Evolutionary conservation across 1,140 invertebrate genomes (phyloP).

Genomic region (Meloidogyne floridensis): DNA sequence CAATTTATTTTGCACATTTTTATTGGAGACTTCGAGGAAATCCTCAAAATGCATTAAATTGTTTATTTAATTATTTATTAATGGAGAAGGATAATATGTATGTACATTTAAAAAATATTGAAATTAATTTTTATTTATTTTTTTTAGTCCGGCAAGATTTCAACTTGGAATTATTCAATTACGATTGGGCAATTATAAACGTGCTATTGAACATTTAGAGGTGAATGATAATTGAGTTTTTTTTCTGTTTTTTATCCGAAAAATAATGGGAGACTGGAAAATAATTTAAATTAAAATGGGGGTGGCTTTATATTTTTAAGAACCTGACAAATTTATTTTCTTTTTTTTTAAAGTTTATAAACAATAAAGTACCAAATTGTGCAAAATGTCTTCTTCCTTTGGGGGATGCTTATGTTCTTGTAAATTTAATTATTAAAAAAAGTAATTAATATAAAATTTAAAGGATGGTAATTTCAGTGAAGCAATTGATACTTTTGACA

Average conservation of each 20-base stretch:
- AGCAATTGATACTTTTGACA: constrained; percentile 17
- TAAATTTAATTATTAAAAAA: not conserved
- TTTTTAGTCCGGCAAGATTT: constrained; percentile 31
- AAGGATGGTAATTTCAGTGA: constrained; percentile 26
- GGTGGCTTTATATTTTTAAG: too few relatives aligned
- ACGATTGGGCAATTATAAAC: constrained; percentile 16
- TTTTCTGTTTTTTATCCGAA: too few relatives aligned
- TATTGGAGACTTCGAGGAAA: constrained; percentile 33
- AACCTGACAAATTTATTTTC: not conserved
- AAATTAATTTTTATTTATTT: not conserved
- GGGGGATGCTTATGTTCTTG: constrained; percentile 26
- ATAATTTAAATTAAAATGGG: too few relatives aligned
- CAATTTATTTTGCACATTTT: constrained; percentile 24
- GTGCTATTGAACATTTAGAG: constrained; percentile 23
- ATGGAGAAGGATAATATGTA: constrained; percentile 14
- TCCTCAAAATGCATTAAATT: constrained; percentile 14
- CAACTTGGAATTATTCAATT: constrained; percentile 21
- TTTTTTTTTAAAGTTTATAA: constrained; percentile 14
- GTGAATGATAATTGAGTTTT: not conserved
- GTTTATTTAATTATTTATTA: constrained; percentile 16
- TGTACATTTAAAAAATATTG: not conserved
- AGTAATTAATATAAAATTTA: not conserved
- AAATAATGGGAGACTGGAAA: not conserved
- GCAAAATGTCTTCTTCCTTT: constrained; percentile 16
- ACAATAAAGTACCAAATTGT: constrained; percentile 6